These are phyloP conservation scores for Temnothorax curvispinosus DNA, from an alignment of 1,140 invertebrate species.

Conservation along the genomic window DNA sequence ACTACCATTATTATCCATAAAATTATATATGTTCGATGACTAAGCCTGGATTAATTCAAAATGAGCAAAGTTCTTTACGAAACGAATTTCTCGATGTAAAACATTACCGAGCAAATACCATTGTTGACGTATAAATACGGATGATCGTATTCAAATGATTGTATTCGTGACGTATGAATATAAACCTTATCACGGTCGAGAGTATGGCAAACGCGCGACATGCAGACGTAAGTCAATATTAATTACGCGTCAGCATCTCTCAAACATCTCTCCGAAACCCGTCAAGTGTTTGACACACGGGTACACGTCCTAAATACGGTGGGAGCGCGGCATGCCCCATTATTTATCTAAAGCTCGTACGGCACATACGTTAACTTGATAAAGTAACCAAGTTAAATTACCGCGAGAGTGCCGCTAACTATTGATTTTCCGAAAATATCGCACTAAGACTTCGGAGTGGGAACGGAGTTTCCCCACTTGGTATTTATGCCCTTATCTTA, in stretches of 20 bases:
- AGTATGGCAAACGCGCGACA: constrained; percentile 30
- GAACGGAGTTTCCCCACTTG: background rate
- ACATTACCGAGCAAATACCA: background rate
- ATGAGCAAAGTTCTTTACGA: too few species aligned
- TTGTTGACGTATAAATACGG: background rate
- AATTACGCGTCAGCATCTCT: constrained; percentile 48
- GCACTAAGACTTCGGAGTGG: constrained; percentile 12
- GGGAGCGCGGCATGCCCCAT: background rate
- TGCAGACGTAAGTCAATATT: constrained; percentile 41
- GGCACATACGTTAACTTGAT: constrained; percentile 33
- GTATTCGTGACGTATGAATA: constrained; percentile 5
- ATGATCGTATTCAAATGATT: background rate
- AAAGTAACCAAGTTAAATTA: constrained; percentile 39
- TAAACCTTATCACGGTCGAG: constrained; percentile 14
- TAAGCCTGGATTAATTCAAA: too few species aligned
- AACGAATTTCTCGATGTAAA: too few species aligned
- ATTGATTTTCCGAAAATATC: constrained; percentile 46
- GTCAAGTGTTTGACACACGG: constrained; percentile 17
- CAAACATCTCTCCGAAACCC: constrained; percentile 36
- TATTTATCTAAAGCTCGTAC: constrained; percentile 41
- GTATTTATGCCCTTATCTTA: constrained; percentile 31
- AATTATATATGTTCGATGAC: too few species aligned
- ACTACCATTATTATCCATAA: too few species aligned
- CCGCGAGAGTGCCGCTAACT: background rate
- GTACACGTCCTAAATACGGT: constrained; percentile 22